Evolutionary conservation across 2,113 vertebrate species (phyloP), one percentile per base, ranked within the genome.

Genomic region (Gallinago undulata): DNA sequence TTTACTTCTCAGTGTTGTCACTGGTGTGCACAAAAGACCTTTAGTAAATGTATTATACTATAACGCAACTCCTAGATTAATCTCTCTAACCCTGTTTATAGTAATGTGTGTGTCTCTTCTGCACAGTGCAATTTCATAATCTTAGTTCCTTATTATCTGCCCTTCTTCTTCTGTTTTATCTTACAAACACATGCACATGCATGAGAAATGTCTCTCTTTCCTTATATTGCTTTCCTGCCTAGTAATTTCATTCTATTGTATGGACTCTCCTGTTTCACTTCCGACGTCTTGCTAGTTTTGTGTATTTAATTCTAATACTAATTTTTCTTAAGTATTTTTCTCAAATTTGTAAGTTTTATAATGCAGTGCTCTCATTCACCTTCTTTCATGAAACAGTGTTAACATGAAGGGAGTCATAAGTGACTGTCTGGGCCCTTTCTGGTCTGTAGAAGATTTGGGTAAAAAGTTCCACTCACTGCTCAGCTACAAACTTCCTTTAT

Each of bases 241-340:
- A 43, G 19, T 51, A 1, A 1, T 37, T 62, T 48, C 6, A 17
- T 73, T 90, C 51, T 27, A 7, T 66, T 25, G 10, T 4, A 10
- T 23, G 3, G 2, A 11, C 4, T 39, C 2, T 75, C 19, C n/a
- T 43, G 8, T 75, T 67, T 59, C 9, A n/a, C 23, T 59, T 83
- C 19, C 0, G 0, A 45, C 18, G 18, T n/a, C 57, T 59, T 57
- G 2, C 3, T 69, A 19, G 3, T 37, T 19, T 59, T 3, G 1
- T 27, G 9, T 37, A 7, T 35, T 75, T 60, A 53, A 33, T 41
- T 69, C 21, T 31, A 21, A 9, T 37, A 64, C 15, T 87, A 0
- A 1, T 9, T 13, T 63, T 84, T 68, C 24, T 68, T 18, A 47
- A 53, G 6, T 13, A 19, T 22, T 72, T 72, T 47, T 72, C 37